Base-by-base conservation (phyloP, 2,888 invertebrate genomes). In the Galerucella calmariensis region DNA sequence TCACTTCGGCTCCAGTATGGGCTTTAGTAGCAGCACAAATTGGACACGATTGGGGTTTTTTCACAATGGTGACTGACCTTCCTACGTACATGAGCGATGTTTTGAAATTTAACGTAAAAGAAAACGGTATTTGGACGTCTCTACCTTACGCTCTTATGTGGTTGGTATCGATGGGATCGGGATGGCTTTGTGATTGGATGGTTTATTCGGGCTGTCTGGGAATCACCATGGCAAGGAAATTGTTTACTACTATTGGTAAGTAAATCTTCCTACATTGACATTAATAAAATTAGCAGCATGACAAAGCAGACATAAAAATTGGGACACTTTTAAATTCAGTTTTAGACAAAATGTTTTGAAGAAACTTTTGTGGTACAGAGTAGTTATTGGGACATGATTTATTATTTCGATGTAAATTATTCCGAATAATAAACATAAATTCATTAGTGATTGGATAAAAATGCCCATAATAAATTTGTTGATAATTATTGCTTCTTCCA, bases 1-100 rank as follows among this genome's bases (percentile, higher is more conserved):
- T 93, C 16, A 92, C 89, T 72, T 94, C 92, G 0, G 88, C 91
- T 2, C 93, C 94, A 0, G 88, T 95, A 72, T 92, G 94, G 90
- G 94, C 94, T 0, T 85, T 95, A n/a, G 91, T 94, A 12, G 90
- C 90, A 66, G 94, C 94, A 77, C 94, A 94, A 89, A 88, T 91
- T 77, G 92, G 92, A 3, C 92, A 93, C 84, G 92, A 92, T 81
- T 93, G 92, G 91, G 92, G 92, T 5, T 92, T 92, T 82, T 93
- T 92, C 84, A 92, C 92, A 6, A 91, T 93, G 90, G 90, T 93
- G 27, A 92, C 92, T 0, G 92, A 93, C 82, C 87, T 93, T 12
- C 93, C 93, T 3, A 84, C 83, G 48, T 85, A 85, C 70, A 91
- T 92, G 91, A 91, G 90, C 61, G 91, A 92, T 74, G 90, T 92